Evolutionary conservation across 2,113 vertebrate species (phyloP).

Genomic region (Gymnobelideus leadbeateri): DNA sequence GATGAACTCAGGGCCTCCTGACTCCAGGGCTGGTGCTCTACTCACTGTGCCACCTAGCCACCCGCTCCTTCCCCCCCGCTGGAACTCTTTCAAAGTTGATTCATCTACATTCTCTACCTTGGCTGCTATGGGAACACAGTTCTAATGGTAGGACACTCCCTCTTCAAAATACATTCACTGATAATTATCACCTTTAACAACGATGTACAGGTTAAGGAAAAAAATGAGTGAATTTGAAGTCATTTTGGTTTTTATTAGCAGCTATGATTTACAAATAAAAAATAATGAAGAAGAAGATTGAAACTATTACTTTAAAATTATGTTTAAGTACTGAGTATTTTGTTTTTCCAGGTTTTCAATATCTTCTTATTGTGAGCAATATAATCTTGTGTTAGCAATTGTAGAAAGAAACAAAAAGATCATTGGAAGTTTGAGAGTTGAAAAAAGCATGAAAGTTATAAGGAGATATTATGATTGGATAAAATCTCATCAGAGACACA

Average conservation of each 20-base stretch:
- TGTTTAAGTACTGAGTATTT: constrained; percentile 18
- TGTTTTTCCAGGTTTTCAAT: neutral
- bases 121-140: no score
- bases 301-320: constrained; percentile 33
- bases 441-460: neutral
- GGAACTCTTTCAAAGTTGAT: no score
- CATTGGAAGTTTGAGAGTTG: neutral
- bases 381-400: neutral
- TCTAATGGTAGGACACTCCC: no score
- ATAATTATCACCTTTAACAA: neutral
- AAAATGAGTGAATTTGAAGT: neutral
- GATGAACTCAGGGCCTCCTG: no score
- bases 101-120: no score
- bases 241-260: neutral
- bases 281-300: constrained; percentile 5
- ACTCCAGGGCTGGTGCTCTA: no score
- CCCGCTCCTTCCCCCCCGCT: no score
- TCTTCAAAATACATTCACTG: neutral
- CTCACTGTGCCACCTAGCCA: no score
- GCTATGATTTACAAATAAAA: constrained; percentile 2
- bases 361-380: neutral
- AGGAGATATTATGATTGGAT: neutral
- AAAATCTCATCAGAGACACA: constrained; percentile 2
- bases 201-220: neutral
- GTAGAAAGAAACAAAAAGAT: neutral